Percentiles rank a stretch among this genome's conserved stretches.
These are phyloP conservation scores for Drosophila subsilvestris DNA, from an alignment of 2,888 invertebrate genomes.

Conservation along the genomic window DNA sequence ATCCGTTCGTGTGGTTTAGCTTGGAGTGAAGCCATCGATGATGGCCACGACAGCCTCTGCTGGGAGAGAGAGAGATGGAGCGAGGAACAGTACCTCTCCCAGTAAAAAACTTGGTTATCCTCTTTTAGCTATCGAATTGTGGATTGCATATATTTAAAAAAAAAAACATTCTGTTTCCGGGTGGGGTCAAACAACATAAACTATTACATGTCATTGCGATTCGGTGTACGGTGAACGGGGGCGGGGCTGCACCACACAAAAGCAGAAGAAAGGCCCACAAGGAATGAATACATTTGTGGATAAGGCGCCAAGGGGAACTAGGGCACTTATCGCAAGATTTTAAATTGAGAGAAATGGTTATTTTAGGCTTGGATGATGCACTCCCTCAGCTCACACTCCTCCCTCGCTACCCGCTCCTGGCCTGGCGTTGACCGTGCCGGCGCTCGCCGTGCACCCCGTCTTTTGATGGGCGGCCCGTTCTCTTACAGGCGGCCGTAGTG, in stretches of 20 bases:
- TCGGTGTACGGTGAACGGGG: constrained; percentile 3
- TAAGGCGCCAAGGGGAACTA: neutral
- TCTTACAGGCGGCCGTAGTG: constrained; percentile 80
- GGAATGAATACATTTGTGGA: neutral
- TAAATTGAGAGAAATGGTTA: neutral
- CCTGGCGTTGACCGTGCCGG: constrained; percentile 9
- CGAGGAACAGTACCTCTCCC: neutral
- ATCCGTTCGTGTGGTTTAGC: neutral
- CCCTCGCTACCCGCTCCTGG: neutral
- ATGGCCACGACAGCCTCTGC: constrained; percentile 2
- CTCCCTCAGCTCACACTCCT: neutral
- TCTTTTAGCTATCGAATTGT: constrained; percentile 35
- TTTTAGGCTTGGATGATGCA: neutral
- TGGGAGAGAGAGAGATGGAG: too few species aligned
- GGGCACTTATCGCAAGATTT: constrained; percentile 1
- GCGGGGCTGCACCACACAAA: constrained; percentile 9
- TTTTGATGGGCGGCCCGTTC: neutral
- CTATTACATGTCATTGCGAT: constrained; percentile 23
- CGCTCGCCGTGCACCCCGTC: constrained; percentile 13
- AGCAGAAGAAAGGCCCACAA: constrained; percentile 23
- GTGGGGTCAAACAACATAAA: constrained; percentile 33
- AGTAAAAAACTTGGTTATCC: constrained; percentile 8
- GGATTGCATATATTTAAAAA: constrained; percentile 38
- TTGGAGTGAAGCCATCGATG: neutral
- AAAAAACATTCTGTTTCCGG: constrained; percentile 36